Evolutionary conservation across 2,888 invertebrate genomes (phyloP).

Genomic region (Macrosiphum euphorbiae): DNA sequence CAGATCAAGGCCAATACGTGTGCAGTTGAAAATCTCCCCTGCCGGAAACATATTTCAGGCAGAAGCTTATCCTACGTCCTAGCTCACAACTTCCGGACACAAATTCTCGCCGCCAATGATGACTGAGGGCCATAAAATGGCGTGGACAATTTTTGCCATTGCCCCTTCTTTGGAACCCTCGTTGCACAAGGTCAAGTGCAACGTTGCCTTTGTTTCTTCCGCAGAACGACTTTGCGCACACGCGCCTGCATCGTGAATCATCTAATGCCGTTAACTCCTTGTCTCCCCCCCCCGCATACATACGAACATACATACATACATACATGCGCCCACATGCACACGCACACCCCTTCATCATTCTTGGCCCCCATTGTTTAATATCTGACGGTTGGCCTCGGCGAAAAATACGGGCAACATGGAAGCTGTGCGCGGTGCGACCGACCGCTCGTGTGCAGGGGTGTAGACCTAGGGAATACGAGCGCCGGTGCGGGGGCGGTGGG

Average conservation of each 20-base stretch:
- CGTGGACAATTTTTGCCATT: constrained; percentile 37
- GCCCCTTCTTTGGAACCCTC: constrained; percentile 31
- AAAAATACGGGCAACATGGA: constrained; percentile 54
- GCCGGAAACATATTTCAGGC: not conserved
- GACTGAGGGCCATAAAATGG: constrained; percentile 43
- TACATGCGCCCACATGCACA: not conserved
- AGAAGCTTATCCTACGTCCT: not conserved
- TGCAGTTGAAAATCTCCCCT: not conserved
- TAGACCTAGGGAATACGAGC: constrained; percentile 39
- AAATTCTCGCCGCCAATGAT: constrained; percentile 13
- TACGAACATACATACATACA: not conserved
- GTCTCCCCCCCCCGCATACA: not conserved
- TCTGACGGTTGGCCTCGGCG: constrained; percentile 55
- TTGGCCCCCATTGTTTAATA: constrained; percentile 54
- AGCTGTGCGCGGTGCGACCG: not conserved
- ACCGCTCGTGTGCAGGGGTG: not conserved
- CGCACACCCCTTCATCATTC: constrained; percentile 1
- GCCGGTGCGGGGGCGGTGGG: constrained; percentile 24
- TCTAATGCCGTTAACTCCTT: constrained; percentile 62
- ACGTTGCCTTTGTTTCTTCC: constrained; percentile 63
- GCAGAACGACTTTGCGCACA: not conserved
- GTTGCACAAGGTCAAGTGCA: constrained; percentile 60
- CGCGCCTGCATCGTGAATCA: constrained; percentile 56
- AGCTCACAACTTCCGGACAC: constrained; percentile 30
- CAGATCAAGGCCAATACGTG: not conserved